Conservation (phyloP, 2,113 vertebrate species). For the Potamarius usumacintae region DNA sequence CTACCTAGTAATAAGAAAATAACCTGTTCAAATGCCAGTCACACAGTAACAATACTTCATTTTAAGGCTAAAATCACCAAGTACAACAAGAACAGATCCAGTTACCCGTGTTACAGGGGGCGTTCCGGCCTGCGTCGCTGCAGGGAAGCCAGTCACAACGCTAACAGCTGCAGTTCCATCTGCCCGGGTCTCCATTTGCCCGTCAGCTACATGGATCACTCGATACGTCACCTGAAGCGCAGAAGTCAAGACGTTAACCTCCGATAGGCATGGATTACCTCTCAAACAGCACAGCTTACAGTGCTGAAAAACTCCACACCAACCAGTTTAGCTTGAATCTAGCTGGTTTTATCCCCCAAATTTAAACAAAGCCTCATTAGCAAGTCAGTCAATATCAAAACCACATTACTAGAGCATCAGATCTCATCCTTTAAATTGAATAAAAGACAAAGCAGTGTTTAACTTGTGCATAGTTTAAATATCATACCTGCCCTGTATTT, state of each 20-base stretch:
- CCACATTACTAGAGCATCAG: neutral
- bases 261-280: neutral
- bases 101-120: conserved; percentile 81
- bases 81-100: neutral
- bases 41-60: neutral
- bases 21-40: neutral
- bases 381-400: neutral
- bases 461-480: neutral
- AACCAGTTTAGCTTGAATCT: neutral
- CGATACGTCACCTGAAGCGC: conserved; percentile 85
- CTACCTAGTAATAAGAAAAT: neutral
- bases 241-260: conserved; percentile 5
- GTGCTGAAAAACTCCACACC: neutral
- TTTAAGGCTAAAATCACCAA: neutral
- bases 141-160: conserved; percentile 81
- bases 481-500: conserved; percentile 67
- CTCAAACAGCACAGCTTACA: neutral
- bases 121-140: conserved; percentile 71
- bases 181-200: conserved; percentile 85
- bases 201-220: conserved; percentile 91
- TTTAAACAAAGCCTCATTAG: neutral
- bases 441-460: neutral
- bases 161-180: conserved; percentile 86
- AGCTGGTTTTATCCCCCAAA: neutral
- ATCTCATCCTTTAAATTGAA: neutral